Conservation (phyloP, 2,113 vertebrate genomes). For the Condylura cristata region DNA sequence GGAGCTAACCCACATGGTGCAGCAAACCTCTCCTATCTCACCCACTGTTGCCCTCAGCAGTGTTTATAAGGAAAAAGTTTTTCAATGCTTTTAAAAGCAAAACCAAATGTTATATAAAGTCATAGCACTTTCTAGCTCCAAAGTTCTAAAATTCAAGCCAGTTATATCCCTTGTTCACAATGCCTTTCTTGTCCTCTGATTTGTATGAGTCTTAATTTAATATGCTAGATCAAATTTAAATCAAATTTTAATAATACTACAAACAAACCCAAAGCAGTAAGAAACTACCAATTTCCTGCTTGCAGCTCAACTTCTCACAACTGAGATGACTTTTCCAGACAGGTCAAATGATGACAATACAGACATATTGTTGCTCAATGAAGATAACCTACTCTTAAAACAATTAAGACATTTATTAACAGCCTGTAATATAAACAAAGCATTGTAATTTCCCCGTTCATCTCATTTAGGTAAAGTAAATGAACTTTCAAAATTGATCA, state of each 20-base stretch:
- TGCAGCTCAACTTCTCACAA: neutral
- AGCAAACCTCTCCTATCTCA: too few relatives aligned
- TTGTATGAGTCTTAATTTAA: neutral
- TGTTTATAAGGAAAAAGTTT: neutral
- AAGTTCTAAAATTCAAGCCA: neutral
- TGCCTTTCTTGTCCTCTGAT: neutral
- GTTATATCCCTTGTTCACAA: neutral
- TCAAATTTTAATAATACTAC: constrained; percentile 6
- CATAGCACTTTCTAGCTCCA: neutral
- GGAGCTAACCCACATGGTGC: too few relatives aligned
- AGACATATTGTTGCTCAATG: neutral
- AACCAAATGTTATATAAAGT: constrained; percentile 15
- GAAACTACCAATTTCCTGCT: neutral
- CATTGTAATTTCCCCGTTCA: neutral
- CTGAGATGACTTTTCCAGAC: neutral
- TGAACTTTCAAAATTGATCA: neutral
- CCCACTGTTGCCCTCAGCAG: too few relatives aligned
- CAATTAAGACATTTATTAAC: neutral
- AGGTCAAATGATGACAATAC: neutral
- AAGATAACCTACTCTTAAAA: neutral
- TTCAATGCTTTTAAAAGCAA: constrained; percentile 30
- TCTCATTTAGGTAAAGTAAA: constrained; percentile 1
- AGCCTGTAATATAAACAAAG: neutral
- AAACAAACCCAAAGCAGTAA: constrained; percentile 13
- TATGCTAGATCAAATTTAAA: constrained; percentile 7